Evolutionary conservation across 2,797 vertebrate species (phyloP).

Genomic region (Uromys caudimaculatus): DNA sequence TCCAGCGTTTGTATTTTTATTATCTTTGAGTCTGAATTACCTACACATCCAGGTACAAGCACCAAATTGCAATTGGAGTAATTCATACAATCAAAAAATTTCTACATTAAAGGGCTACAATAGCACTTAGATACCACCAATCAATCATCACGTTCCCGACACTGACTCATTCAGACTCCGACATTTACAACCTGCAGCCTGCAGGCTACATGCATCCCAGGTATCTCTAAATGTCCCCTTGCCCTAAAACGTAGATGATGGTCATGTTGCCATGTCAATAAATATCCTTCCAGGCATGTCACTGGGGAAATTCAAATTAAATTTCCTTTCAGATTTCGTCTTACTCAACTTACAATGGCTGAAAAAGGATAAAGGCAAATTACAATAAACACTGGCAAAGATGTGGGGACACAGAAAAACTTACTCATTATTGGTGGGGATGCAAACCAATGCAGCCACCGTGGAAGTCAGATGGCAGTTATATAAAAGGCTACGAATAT

Average conservation of each 20-base stretch:
- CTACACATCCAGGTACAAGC: not conserved
- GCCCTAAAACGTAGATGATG: not conserved
- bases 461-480: not conserved
- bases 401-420: not conserved
- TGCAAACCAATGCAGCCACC: not conserved
- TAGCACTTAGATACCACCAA: not conserved
- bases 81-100: not conserved
- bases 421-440: not conserved
- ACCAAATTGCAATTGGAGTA: not conserved
- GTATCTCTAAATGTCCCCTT: not conserved
- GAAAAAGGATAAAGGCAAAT: not conserved
- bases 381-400: not conserved
- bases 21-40: not conserved
- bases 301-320: not conserved
- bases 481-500: not conserved
- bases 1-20: not conserved
- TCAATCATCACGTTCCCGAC: not conserved
- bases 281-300: not conserved
- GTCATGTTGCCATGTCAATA: not conserved
- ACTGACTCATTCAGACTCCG: not conserved
- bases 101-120: not conserved
- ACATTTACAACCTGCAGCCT: not conserved
- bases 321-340: not conserved
- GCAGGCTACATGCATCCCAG: not conserved
- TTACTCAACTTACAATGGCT: not conserved